Evolutionary conservation across 2,113 vertebrate genomes (phyloP), one percentile per base, ranked within the genome.

Genomic region (Equus przewalskii): DNA sequence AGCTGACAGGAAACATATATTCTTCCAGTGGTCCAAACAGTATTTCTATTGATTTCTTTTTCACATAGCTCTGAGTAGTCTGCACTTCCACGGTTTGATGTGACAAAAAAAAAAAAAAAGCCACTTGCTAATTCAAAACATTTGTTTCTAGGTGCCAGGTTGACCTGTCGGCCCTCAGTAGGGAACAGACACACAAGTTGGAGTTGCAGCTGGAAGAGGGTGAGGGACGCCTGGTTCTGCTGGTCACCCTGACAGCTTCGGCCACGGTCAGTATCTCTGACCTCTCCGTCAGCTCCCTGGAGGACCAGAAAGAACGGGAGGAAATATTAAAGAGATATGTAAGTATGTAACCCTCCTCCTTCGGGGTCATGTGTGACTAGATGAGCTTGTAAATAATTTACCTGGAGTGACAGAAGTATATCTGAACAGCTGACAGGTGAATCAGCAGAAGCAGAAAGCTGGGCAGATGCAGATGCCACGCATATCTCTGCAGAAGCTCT

Each of bases 241-340:
- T 99, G 98, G 99, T 99, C 97, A 99, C 99, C 60, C 99, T 99
- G 97, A 99, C 99, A 6, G 99, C 99, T n/a, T 99, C 99, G 0
- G 98, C 99, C 10, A 99, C 99, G 0, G 99, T 99, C 96, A 99
- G 99, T 54, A 99, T 99, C 98, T 99, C 99, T 54, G 99, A 99
- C 98, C 98, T 99, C 98, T 99, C 99, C 0, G 46, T 99, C 99
- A 99, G 98, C 99, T 98, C 99, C 94, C 97, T 99, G 98, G 99
- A 99, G 93, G 99, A 99, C 98, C 99, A 99, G 3, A 98, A 99
- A 10, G 99, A 99, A 98, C 99, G 99, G 92, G 99, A 99, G 95
- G 99, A 99, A 97, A 99, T 99, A 98, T 98, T 99, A 73, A 99
- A 99, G 98, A 99, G 99, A 99, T 99, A 99, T 98, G 99, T 99